phyloP scores from a whole-genome alignment of 2,888 invertebrate genomes.

The Cryptosula pallasiana region DNA sequence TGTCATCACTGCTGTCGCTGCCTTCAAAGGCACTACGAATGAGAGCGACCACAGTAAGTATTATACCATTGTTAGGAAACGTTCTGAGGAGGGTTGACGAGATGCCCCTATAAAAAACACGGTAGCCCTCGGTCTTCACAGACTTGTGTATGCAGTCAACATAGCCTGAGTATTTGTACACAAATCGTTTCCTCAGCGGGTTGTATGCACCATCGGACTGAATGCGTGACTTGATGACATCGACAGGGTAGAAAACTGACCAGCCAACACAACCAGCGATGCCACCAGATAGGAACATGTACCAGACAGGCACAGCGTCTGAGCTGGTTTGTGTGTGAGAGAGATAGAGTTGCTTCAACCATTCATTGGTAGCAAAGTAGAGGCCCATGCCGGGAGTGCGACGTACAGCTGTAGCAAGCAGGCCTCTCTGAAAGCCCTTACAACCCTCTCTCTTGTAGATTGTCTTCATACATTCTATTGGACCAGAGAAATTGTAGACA shows the following conservation, averaged over 20 bases:
- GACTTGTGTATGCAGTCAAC: not conserved
- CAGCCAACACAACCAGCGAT: conserved; percentile 31
- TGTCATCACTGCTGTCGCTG: too few relatives aligned
- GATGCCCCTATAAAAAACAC: not conserved
- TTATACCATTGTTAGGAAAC: not conserved
- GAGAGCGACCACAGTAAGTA: not conserved
- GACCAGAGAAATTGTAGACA: not conserved
- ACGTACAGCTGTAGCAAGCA: not conserved
- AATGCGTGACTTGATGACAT: conserved; percentile 33
- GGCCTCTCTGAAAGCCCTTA: not conserved
- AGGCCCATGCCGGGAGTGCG: not conserved
- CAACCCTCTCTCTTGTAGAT: not conserved
- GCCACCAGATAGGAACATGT: conserved; percentile 29
- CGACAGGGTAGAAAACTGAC: conserved; percentile 32
- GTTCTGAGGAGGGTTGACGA: not conserved
- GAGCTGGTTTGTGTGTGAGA: not conserved
- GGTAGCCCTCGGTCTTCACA: not conserved
- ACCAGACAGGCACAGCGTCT: conserved; percentile 12
- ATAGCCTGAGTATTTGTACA: not conserved
- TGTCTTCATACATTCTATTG: not conserved
- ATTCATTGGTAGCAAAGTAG: not conserved
- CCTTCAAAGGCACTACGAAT: too few relatives aligned
- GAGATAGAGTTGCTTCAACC: not conserved
- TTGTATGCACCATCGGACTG: conserved; percentile 30
- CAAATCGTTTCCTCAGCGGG: conserved; percentile 25